These are phyloP conservation scores for Halocaridina rubra DNA, from an alignment of 2,888 invertebrate species.

Conservation along the genomic window DNA sequence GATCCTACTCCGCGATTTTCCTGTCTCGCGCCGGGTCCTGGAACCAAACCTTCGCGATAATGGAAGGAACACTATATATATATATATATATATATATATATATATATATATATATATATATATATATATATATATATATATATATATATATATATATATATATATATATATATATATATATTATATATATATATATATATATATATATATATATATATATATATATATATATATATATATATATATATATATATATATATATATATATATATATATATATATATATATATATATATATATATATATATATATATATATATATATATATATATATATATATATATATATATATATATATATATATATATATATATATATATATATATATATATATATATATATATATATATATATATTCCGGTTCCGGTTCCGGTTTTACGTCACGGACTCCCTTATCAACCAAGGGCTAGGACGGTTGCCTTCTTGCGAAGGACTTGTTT, in stretches of 20 bases:
- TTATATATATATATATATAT: background rate
- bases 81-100: background rate
- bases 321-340: constrained; percentile 4
- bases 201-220: background rate
- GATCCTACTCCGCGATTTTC: too few relatives aligned
- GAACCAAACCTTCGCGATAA: too few relatives aligned
- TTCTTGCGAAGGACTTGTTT: too few relatives aligned
- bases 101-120: background rate
- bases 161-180: background rate
- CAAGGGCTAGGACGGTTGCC: too few relatives aligned
- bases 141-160: background rate
- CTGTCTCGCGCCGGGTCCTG: too few relatives aligned
- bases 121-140: background rate
- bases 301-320: background rate
- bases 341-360: constrained; percentile 10
- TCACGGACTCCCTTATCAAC: too few relatives aligned
- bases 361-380: constrained; percentile 10
- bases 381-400: background rate
- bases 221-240: background rate
- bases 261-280: background rate
- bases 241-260: background rate
- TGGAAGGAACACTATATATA: background rate
- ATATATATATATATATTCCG: background rate
- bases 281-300: background rate
- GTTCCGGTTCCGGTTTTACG: too few relatives aligned